A percentile compares a stretch with the other conserved stretches of the same genome.
phyloP scores from a whole-genome alignment of 1,140 invertebrate genomes.

The Apis cerana region DNA sequence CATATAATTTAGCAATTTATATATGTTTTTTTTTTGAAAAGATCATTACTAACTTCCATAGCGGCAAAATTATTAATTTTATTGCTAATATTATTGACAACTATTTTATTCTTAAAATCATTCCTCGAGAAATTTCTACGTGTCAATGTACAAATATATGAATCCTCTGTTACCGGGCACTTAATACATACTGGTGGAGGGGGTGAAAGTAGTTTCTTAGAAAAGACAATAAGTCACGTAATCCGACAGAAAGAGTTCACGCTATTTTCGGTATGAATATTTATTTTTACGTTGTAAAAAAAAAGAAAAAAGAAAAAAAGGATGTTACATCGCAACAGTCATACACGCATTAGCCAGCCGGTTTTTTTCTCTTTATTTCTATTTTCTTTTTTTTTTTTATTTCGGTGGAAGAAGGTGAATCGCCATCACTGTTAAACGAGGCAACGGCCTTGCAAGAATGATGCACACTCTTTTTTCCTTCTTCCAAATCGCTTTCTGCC shows the following conservation, averaged over 20 bases:
- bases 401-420: constrained; percentile 23
- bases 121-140: not conserved
- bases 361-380: not conserved
- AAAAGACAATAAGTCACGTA: not conserved
- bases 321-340: not conserved
- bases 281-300: constrained; percentile 51
- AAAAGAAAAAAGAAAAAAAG: not conserved
- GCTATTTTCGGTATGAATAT: constrained; percentile 38
- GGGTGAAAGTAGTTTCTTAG: not conserved
- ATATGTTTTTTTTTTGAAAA: no score
- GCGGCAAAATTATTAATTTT: no score
- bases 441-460: constrained; percentile 49
- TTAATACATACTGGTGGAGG: not conserved
- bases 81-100: no score
- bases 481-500: not conserved
- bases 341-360: not conserved
- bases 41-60: no score
- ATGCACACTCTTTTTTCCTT: not conserved
- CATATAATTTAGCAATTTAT: no score
- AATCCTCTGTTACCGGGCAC: not conserved
- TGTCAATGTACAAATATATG: not conserved
- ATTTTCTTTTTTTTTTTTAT: not conserved
- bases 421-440: constrained; percentile 39
- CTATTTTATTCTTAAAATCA: not conserved
- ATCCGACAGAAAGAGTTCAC: constrained; percentile 17